phyloP scores from a whole-genome alignment of 1,140 invertebrate genomes.

The Periplaneta americana region DNA sequence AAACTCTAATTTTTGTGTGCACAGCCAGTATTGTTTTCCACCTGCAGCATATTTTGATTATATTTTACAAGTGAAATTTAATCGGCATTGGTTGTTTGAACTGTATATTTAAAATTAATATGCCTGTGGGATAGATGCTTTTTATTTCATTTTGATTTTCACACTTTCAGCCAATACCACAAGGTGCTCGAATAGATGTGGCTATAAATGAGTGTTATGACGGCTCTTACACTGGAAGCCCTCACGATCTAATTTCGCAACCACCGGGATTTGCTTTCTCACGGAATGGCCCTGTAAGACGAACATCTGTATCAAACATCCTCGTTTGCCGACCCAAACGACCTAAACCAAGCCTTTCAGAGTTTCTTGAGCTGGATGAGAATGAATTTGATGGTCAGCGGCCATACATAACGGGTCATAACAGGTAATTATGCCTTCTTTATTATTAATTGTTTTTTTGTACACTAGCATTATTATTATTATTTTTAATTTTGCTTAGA shows the following conservation, averaged over 20 bases:
- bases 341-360: conserved; percentile 65
- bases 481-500: too few species aligned
- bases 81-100: too few species aligned
- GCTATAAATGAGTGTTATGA: conserved; percentile 93
- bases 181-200: conserved; percentile 87
- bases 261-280: conserved; percentile 58
- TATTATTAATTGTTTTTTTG: too few species aligned
- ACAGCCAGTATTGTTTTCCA: too few species aligned
- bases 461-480: too few species aligned
- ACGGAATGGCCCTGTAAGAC: conserved; percentile 73
- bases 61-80: too few species aligned
- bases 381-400: conserved; percentile 72
- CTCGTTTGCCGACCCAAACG: conserved; percentile 80
- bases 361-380: conserved; percentile 79
- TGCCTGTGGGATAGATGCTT: neutral
- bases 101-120: too few species aligned
- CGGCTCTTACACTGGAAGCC: conserved; percentile 92
- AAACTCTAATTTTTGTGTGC: too few species aligned
- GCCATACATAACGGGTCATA: conserved; percentile 84
- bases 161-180: conserved; percentile 61
- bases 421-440: too few species aligned
- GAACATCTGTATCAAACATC: conserved; percentile 83
- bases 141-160: neutral
- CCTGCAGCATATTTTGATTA: too few species aligned
- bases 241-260: conserved; percentile 78